Base-by-base conservation (phyloP, 2,797 vertebrate species). In the Gymnoscopelus microlampas region DNA sequence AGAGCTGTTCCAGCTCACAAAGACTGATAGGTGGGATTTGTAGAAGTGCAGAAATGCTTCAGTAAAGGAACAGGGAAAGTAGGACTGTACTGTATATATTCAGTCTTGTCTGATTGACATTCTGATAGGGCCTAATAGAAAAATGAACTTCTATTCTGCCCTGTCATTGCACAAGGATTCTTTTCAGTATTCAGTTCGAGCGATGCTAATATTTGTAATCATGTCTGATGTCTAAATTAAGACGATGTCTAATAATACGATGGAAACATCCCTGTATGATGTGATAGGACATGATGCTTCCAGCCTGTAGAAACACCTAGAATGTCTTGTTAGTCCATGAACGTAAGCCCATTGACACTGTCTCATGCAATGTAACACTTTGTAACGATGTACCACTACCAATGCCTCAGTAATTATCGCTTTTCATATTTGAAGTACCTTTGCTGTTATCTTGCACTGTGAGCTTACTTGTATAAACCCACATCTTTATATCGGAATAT, bases 61-160 rank as follows among this genome's bases (percentile, higher is more conserved):
- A 84, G 82, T 74, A 86, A 59, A 59, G 49, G 75, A 83, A 84
- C 74, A 83, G 61, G 82, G 66, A 51, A 53, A 3, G 49, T 29
- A 29, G 26, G 26, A 29, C 26, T 29, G 26, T 29, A 29, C 26
- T 29, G 26, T 29, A 29, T 29, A 29, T 29, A 63, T 23, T 65
- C 49, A 83, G 71, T 68, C 64, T 70, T 88, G 65, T 76, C 81
- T 55, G 72, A 79, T 70, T 78, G 74, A 77, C 73, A 70, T 6
- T 1, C 49, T 48, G 39, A 64, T 63, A 5, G 68, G 60, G 5
- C 1, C 50, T 49, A 44, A 64, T 66, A 5, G 66, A 62, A 53
- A 80, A 80, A 51, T n/a, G 4, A 51, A 13, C 12, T 13, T 51
- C 50, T 51, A 13, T 51, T n/a, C 12, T 13, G 50, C 14, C 50